These are phyloP conservation scores for Rutpela maculata DNA, from an alignment of 2,888 invertebrate species.

Conservation along the genomic window DNA sequence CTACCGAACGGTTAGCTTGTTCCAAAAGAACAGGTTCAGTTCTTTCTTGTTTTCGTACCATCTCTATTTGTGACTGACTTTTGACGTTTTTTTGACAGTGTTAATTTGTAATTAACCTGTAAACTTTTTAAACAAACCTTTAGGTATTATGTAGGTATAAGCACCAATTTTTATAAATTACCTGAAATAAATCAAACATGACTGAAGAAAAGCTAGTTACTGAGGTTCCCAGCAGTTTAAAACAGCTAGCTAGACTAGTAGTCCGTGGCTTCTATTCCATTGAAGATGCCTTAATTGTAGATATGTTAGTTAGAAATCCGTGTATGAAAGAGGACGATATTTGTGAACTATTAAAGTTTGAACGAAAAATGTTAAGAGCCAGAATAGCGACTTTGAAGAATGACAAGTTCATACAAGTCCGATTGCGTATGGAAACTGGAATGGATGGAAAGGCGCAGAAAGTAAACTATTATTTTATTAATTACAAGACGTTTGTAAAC, in stretches of 20 bases:
- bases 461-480: slow-evolving; percentile 98
- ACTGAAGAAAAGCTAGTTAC: slow-evolving; percentile 80
- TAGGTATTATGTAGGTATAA: too few species aligned
- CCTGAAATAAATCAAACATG: slow-evolving; percentile 21
- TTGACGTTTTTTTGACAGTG: neutral
- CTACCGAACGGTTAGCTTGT: too few species aligned
- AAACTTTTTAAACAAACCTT: neutral
- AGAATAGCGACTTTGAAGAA: slow-evolving; percentile 90
- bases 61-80: too few species aligned
- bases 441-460: slow-evolving; percentile 95
- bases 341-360: slow-evolving; percentile 93
- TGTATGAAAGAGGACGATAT: slow-evolving; percentile 95
- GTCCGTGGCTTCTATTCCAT: slow-evolving; percentile 95
- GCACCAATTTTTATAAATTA: neutral
- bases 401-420: slow-evolving; percentile 95
- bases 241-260: slow-evolving; percentile 92
- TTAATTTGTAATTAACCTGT: neutral
- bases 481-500: slow-evolving; percentile 97
- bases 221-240: slow-evolving; percentile 95
- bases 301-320: slow-evolving; percentile 96
- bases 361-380: slow-evolving; percentile 93
- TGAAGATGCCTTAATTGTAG: slow-evolving; percentile 95
- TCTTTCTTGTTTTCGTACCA: too few species aligned
- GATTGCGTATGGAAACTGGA: slow-evolving; percentile 96
- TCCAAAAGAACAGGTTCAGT: too few species aligned